Conservation (phyloP, 2,797 vertebrate species). For the Brachyrhaphis roseni region DNA sequence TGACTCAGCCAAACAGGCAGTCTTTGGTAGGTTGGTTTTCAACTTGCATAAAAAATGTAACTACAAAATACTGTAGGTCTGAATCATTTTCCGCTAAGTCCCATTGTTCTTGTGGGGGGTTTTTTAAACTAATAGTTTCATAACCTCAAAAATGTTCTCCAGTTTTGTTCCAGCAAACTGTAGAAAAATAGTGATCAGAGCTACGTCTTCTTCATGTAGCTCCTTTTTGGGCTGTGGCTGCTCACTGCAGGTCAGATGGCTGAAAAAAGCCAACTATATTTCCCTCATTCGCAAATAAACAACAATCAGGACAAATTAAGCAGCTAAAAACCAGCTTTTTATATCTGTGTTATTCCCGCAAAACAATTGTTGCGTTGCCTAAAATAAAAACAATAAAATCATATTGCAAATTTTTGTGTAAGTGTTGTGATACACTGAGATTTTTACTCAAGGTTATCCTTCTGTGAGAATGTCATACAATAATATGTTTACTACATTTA, state of each 20-base stretch:
- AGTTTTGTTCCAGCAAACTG: not conserved
- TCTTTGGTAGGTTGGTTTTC: not conserved
- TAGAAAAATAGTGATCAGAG: not conserved
- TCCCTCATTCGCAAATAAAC: not conserved
- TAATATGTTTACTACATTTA: not conserved
- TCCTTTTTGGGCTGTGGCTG: not conserved
- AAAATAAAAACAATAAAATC: not conserved
- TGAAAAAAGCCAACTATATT: not conserved
- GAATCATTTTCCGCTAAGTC: not conserved
- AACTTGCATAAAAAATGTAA: not conserved
- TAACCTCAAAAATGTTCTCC: not conserved
- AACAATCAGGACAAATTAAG: not conserved
- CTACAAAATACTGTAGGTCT: not conserved
- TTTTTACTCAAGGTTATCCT: not conserved
- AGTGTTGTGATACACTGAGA: not conserved
- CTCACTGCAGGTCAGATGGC: not conserved
- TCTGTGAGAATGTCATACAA: not conserved
- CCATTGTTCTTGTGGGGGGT: not conserved
- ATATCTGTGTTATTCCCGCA: not conserved
- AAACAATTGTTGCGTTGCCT: not conserved
- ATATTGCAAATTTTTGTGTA: not conserved
- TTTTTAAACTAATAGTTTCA: not conserved
- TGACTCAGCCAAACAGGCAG: not conserved
- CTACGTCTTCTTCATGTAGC: not conserved
- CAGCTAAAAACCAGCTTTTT: not conserved